Base-by-base conservation (phyloP, 2,113 vertebrate species). In the Mustela nigripes region DNA sequence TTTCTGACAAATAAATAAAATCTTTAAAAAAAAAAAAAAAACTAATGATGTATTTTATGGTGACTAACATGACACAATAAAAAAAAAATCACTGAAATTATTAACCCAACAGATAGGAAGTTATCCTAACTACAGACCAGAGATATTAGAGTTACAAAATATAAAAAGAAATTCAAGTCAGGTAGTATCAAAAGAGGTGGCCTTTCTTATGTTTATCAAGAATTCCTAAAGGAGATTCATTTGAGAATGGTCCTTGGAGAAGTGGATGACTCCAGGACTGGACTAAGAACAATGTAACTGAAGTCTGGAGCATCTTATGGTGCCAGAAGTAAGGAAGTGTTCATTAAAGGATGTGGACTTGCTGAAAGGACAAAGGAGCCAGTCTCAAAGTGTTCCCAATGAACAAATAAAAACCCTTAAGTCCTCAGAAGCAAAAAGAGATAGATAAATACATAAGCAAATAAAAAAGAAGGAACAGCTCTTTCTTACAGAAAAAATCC, bases 401-500 rank as follows among this genome's bases (percentile, higher is more conserved):
- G 62, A 21, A 18, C 45, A 80, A 58, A 94, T 79, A 86, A 67
- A 89, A 63, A 83, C 36, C 48, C 33, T 26, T 0, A 12, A 53
- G 36, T 56, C 31, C 5, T 82, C 31, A 62, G 3, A 48, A 36
- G 58, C 22, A 94, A 42, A 87, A 42, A 33, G 50, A 79, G 60
- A 7, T 56, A 22, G 88, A 39, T 36, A 90, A 63, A 10, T 65
- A 28, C 92, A 39, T 45, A 90, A 78, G 14, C 14, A 56, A 95
- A 39, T 56, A 60, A 33, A 22, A 21, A 21, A 88, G 45, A 80
- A 73, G 22, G 18, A 67, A 33, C 0, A 83, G 33, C 18, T 56
- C 63, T 95, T 95, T 63, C 39, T 94, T 88, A 80, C 7, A 58
- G 31, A 93, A 93, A 4, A 93, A 89, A 76, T 73, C 58, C 18